Evolutionary conservation across 1,140 invertebrate genomes (phyloP).

Genomic region (Caligus rogercresseyi): DNA sequence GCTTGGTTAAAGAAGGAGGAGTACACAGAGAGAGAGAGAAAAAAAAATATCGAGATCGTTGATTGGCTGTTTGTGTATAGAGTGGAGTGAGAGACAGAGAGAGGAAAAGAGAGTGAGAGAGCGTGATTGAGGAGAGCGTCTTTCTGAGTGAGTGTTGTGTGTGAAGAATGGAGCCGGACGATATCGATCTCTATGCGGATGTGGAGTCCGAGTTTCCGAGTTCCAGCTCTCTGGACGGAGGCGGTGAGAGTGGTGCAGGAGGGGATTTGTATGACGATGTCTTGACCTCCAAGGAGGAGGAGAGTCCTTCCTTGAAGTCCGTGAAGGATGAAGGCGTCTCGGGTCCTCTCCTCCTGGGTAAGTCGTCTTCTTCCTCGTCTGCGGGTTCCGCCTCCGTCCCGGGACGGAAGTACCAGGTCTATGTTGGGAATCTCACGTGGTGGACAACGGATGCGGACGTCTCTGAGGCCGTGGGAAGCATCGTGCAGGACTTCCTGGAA

Average conservation of each 20-base stretch:
- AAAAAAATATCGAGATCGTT: not conserved
- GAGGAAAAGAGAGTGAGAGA: not conserved
- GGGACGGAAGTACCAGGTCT: slow-evolving; percentile 48
- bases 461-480: slow-evolving; percentile 57
- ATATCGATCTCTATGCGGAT: slow-evolving; percentile 90
- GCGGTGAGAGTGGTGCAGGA: not conserved
- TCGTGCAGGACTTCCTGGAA: slow-evolving; percentile 83
- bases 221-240: not conserved
- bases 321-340: not conserved
- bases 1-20: too few species aligned
- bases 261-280: slow-evolving; percentile 88
- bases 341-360: too few species aligned
- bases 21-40: not conserved
- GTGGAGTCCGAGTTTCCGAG: slow-evolving; percentile 15
- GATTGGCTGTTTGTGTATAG: not conserved
- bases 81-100: not conserved
- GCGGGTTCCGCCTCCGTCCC: not conserved
- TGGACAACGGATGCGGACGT: slow-evolving; percentile 97
- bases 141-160: not conserved
- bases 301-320: slow-evolving; percentile 14
- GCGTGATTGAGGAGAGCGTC: not conserved
- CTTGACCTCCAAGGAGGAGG: slow-evolving; percentile 42
- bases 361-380: not conserved
- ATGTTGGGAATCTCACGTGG: slow-evolving; percentile 80
- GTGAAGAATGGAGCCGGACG: slow-evolving; percentile 43